phyloP scores from a whole-genome alignment of 2,797 vertebrate genomes.

The Rhinogobio ventralis region DNA sequence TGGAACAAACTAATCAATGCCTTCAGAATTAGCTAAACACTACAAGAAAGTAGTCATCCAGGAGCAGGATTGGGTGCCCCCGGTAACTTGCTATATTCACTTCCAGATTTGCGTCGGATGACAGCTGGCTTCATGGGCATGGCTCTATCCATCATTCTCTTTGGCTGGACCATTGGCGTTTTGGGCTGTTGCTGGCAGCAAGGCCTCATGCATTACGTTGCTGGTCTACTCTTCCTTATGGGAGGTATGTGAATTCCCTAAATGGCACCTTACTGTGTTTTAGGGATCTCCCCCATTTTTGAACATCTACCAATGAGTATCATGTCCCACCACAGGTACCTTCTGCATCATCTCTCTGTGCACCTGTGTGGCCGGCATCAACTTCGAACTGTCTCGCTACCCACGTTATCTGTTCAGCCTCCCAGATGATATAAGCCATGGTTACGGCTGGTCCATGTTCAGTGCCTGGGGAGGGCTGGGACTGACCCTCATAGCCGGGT shows the following conservation, averaged over 20 bases:
- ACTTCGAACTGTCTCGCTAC: conserved; percentile 89
- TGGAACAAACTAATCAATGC: neutral
- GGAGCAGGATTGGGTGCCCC: neutral
- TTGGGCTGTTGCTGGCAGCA: conserved; percentile 90
- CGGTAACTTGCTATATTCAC: conserved; percentile 18
- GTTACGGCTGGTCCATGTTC: conserved; percentile 93
- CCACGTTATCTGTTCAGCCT: conserved; percentile 88
- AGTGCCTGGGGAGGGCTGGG: conserved; percentile 90
- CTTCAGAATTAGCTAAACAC: neutral
- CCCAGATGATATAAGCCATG: conserved; percentile 88
- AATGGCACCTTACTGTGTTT: neutral
- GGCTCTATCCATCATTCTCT: conserved; percentile 90
- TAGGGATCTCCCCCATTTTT: neutral
- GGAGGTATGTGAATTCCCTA: conserved; percentile 77
- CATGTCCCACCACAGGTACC: conserved; percentile 74
- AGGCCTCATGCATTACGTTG: conserved; percentile 92
- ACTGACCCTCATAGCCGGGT: conserved; percentile 88
- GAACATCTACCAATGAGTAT: neutral
- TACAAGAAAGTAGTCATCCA: neutral
- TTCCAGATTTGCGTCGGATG: conserved; percentile 87
- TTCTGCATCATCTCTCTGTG: conserved; percentile 93
- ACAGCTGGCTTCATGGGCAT: conserved; percentile 92
- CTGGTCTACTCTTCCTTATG: conserved; percentile 90
- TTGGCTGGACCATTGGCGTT: conserved; percentile 87
- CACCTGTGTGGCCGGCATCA: conserved; percentile 90